phyloP scores from a whole-genome alignment of 2,797 vertebrate species.

The Diceros bicornis region DNA sequence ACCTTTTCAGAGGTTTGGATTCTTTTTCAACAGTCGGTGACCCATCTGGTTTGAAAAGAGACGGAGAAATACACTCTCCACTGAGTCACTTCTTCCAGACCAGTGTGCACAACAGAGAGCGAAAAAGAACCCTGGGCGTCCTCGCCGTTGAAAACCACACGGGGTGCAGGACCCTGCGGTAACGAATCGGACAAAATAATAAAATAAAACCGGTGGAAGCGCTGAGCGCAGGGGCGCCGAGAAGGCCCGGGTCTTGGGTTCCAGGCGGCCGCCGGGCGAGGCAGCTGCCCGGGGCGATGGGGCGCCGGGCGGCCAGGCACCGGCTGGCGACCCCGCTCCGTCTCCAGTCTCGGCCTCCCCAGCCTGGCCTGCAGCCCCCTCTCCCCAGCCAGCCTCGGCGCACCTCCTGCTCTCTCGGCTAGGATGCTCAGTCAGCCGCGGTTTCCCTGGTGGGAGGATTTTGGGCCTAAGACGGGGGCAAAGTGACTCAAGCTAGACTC shows the following conservation, averaged over 20 bases:
- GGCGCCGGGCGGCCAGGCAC: not conserved
- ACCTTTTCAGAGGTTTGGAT: constrained; percentile 66
- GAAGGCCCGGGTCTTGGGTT: not conserved
- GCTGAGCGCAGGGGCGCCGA: not conserved
- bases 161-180: not conserved
- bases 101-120: not conserved
- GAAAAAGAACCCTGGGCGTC: not conserved
- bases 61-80: not conserved
- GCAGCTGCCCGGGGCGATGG: not conserved
- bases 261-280: not conserved
- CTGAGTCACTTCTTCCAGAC: not conserved
- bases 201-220: not conserved
- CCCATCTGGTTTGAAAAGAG: constrained; percentile 51
- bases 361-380: not conserved
- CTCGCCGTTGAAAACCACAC: not conserved
- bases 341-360: not conserved
- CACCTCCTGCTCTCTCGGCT: not conserved
- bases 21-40: constrained; percentile 61
- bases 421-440: not conserved
- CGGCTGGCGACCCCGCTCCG: not conserved
- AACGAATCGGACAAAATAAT: not conserved
- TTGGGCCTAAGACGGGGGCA: not conserved
- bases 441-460: not conserved
- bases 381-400: not conserved
- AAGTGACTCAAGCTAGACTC: constrained; percentile 61